Percentiles rank a stretch among this genome's conserved stretches.
Evolutionary conservation across 2,888 invertebrate genomes (phyloP).

Genomic region (Lasioglossum malachurum): DNA sequence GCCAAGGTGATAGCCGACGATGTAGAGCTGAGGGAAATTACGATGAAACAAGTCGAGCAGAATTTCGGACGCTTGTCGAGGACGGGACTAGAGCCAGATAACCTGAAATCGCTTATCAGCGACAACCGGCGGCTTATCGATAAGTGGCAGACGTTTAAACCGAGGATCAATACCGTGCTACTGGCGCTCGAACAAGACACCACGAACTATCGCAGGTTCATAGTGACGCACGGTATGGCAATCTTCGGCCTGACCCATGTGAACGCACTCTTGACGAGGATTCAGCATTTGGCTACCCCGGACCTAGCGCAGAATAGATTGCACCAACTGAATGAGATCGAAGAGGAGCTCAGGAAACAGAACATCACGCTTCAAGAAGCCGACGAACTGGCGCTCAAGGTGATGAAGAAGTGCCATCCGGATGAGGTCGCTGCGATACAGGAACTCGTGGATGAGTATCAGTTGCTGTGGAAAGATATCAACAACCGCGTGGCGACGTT

Average conservation of each 20-base stretch:
- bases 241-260: slow-evolving; percentile 90
- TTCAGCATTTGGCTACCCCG: slow-evolving; percentile 87
- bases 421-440: slow-evolving; percentile 87
- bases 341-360: slow-evolving; percentile 86
- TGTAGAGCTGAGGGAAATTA: slow-evolving; percentile 86
- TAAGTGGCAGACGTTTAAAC: slow-evolving; percentile 89
- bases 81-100: slow-evolving; percentile 89
- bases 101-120: slow-evolving; percentile 88
- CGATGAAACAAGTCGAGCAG: slow-evolving; percentile 89
- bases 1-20: slow-evolving; percentile 87
- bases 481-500: slow-evolving; percentile 86
- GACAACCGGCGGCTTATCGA: slow-evolving; percentile 87
- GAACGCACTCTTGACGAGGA: slow-evolving; percentile 90
- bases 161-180: slow-evolving; percentile 87
- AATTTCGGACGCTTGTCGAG: slow-evolving; percentile 90
- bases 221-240: slow-evolving; percentile 90
- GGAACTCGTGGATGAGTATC: slow-evolving; percentile 89
- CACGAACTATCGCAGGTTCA: slow-evolving; percentile 89
- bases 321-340: slow-evolving; percentile 86
- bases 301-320: slow-evolving; percentile 84
- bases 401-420: slow-evolving; percentile 87
- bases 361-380: slow-evolving; percentile 86
- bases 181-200: slow-evolving; percentile 87
- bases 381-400: slow-evolving; percentile 87
- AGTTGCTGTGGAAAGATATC: slow-evolving; percentile 88